Evolutionary conservation across 1,140 invertebrate species (phyloP).

Genomic region (Polyergus mexicanus): DNA sequence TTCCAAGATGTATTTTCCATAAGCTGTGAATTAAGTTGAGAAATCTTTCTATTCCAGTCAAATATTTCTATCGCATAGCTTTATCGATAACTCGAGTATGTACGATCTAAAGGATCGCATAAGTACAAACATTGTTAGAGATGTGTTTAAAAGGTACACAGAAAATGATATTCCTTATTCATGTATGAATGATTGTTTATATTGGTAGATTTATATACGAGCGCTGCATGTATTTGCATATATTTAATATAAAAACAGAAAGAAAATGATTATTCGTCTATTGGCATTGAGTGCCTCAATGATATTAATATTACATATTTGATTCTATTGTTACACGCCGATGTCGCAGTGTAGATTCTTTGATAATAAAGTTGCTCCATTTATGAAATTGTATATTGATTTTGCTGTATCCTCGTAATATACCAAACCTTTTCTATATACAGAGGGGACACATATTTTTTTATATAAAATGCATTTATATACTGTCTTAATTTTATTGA

Average conservation of each 20-base stretch:
- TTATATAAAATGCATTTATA: constrained; percentile 60
- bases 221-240: constrained; percentile 52
- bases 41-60: constrained; percentile 72
- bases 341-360: constrained; percentile 59
- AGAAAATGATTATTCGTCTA: constrained; percentile 12
- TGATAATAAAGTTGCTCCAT: constrained; percentile 78
- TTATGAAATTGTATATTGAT: constrained; percentile 37
- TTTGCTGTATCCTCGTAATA: constrained; percentile 26
- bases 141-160: constrained; percentile 47
- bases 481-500: constrained; percentile 85
- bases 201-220: constrained; percentile 61
- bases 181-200: constrained; percentile 53
- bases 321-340: constrained; percentile 60
- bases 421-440: neutral
- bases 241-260: constrained; percentile 50
- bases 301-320: constrained; percentile 64
- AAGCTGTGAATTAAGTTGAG: constrained; percentile 57
- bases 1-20: constrained; percentile 71
- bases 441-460: constrained; percentile 7
- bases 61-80: constrained; percentile 56
- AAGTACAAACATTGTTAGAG: constrained; percentile 78
- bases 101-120: constrained; percentile 61
- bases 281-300: constrained; percentile 55
- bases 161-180: constrained; percentile 62
- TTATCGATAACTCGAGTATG: constrained; percentile 54